Percentiles rank a stretch among this genome's conserved stretches.
phyloP scores from a whole-genome alignment of 2,113 vertebrate genomes.

The Ancistrus triradiatus region DNA sequence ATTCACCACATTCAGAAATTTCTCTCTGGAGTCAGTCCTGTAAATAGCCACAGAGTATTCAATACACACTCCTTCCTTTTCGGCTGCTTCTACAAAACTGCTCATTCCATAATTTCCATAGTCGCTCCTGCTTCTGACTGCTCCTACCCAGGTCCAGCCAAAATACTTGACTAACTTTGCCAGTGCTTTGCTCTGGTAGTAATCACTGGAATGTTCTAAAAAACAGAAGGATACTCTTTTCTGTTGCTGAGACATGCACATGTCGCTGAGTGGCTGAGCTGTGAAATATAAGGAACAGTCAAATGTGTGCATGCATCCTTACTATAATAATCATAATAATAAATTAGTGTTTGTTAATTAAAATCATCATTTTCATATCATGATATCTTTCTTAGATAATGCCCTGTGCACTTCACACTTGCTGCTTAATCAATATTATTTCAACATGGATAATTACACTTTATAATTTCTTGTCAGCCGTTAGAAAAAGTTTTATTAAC shows the following conservation, averaged over 20 bases:
- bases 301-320: no score
- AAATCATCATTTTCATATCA: no score
- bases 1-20: conserved; percentile 64
- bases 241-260: conserved; percentile 73
- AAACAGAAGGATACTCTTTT: conserved; percentile 68
- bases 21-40: conserved; percentile 63
- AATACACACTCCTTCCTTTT: conserved; percentile 65
- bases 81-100: conserved; percentile 61
- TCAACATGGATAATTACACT: no score
- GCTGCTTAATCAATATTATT: no score
- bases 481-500: no score
- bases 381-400: no score
- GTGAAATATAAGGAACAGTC: conserved; percentile 26
- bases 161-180: conserved; percentile 71
- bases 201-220: conserved; percentile 72
- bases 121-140: conserved; percentile 64
- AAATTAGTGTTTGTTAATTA: no score
- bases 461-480: no score
- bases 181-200: conserved; percentile 66
- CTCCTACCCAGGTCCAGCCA: conserved; percentile 71
- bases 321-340: no score
- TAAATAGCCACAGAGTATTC: conserved; percentile 71
- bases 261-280: conserved; percentile 74
- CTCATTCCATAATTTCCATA: conserved; percentile 70
- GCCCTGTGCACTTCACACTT: no score